A percentile compares a stretch with the other conserved stretches of the same genome.
Evolutionary conservation across 1,140 invertebrate species (phyloP).

Genomic region (Drosophila punjabiensis): DNA sequence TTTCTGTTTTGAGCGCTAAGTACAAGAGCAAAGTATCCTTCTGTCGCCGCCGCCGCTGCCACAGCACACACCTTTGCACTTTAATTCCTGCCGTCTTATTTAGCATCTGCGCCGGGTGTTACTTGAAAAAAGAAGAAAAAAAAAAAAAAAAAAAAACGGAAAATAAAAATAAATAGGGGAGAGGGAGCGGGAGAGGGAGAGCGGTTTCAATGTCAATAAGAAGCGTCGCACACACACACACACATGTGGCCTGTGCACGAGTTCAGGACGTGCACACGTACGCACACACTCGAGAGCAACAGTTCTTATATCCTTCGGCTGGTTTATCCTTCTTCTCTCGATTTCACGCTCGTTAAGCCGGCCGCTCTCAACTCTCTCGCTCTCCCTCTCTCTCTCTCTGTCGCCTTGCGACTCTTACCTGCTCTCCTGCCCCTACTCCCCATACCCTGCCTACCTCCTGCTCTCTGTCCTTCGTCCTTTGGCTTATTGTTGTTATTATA

Average conservation of each 20-base stretch:
- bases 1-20: slow-evolving; percentile 33
- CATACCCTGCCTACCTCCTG: background rate
- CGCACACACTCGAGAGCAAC: slow-evolving; percentile 42
- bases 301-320: slow-evolving; percentile 47
- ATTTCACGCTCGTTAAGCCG: slow-evolving; percentile 39
- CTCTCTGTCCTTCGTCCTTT: background rate
- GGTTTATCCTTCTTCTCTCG: slow-evolving; percentile 51
- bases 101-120: slow-evolving; percentile 82
- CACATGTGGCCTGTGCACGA: slow-evolving; percentile 61
- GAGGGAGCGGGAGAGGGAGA: slow-evolving; percentile 3
- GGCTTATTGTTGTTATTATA: slow-evolving; percentile 22
- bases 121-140: slow-evolving; percentile 31
- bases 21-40: slow-evolving; percentile 30
- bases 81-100: slow-evolving; percentile 79
- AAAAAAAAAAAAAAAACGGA: background rate
- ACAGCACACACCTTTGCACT: slow-evolving; percentile 64
- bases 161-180: slow-evolving; percentile 8
- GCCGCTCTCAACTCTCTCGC: slow-evolving; percentile 5
- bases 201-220: slow-evolving; percentile 64
- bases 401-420: slow-evolving; percentile 2
- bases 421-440: slow-evolving; percentile 1
- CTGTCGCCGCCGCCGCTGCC: slow-evolving; percentile 19
- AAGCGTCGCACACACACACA: slow-evolving; percentile 39
- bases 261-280: slow-evolving; percentile 66
- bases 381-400: slow-evolving; percentile 3